These are phyloP conservation scores for Tenualosa thibaudeaui DNA, from an alignment of 2,797 vertebrate species.

Conservation along the genomic window DNA sequence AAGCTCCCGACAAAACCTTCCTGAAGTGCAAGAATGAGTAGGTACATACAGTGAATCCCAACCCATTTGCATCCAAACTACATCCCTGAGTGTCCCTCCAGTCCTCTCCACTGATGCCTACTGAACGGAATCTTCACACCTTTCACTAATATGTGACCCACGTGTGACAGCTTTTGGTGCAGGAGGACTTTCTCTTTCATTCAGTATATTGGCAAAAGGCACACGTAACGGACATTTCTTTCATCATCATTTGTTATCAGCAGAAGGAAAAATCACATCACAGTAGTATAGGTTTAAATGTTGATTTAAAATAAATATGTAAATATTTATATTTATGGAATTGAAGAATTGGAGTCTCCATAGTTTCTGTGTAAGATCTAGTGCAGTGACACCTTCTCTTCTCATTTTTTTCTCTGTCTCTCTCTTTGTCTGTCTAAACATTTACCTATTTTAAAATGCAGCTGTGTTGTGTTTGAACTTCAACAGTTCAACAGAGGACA, in stretches of 20 bases:
- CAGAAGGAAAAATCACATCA: background rate
- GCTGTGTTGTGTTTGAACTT: conserved; percentile 36
- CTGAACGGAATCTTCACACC: background rate
- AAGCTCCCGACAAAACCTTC: background rate
- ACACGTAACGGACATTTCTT: too few species aligned
- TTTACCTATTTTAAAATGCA: conserved; percentile 56
- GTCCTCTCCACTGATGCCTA: background rate
- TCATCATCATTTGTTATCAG: background rate
- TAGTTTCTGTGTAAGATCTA: background rate
- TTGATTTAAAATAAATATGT: too few species aligned
- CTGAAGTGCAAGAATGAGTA: background rate
- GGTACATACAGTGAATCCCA: background rate
- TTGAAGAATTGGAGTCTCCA: too few species aligned
- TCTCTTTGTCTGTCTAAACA: conserved; percentile 24
- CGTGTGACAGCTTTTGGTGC: background rate
- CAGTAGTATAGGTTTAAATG: too few species aligned
- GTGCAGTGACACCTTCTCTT: background rate
- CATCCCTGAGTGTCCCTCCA: too few species aligned
- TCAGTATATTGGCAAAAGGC: background rate
- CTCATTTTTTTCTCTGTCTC: background rate
- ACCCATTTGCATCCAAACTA: background rate
- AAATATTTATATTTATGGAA: too few species aligned
- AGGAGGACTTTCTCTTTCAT: too few species aligned
- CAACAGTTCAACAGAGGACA: conserved; percentile 56
- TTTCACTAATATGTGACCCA: background rate